A percentile compares a stretch with the other conserved stretches of the same genome.
phyloP scores from a whole-genome alignment of 2,797 vertebrate genomes.

The Anguilla obscura region DNA sequence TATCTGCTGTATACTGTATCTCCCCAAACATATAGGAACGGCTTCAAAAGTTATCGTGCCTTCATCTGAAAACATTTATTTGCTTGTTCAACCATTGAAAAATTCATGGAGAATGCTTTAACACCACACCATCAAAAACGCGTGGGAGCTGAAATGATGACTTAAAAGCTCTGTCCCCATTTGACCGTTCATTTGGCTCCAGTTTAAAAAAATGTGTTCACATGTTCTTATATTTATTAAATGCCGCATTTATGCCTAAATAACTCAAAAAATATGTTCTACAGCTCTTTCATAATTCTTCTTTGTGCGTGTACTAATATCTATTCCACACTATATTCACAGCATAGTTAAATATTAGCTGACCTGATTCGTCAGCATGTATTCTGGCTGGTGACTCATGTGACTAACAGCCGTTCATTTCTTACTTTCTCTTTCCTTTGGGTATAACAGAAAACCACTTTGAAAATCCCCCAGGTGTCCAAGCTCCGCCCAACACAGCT shows the following conservation, averaged over 20 bases:
- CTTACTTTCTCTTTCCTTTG: slow-evolving; percentile 13
- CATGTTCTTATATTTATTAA: neutral
- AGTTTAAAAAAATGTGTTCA: neutral
- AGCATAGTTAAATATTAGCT: neutral
- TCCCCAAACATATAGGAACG: neutral
- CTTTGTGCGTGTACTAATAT: neutral
- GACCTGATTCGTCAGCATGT: neutral
- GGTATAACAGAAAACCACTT: neutral
- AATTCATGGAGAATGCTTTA: neutral
- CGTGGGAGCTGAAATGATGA: neutral
- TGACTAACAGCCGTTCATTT: neutral
- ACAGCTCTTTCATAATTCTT: neutral
- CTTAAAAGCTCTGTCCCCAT: neutral
- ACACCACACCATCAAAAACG: neutral
- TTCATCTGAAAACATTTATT: neutral
- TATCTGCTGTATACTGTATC: neutral
- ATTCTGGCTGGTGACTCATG: neutral
- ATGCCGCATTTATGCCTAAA: neutral
- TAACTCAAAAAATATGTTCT: neutral
- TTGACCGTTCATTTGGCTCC: neutral
- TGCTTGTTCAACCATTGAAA: neutral
- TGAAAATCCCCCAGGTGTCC: neutral
- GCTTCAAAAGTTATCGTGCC: neutral
- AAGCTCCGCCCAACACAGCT: neutral
- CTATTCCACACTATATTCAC: neutral